Evolutionary conservation across 2,888 invertebrate species (phyloP).

Genomic region (Ophion ellenae): DNA sequence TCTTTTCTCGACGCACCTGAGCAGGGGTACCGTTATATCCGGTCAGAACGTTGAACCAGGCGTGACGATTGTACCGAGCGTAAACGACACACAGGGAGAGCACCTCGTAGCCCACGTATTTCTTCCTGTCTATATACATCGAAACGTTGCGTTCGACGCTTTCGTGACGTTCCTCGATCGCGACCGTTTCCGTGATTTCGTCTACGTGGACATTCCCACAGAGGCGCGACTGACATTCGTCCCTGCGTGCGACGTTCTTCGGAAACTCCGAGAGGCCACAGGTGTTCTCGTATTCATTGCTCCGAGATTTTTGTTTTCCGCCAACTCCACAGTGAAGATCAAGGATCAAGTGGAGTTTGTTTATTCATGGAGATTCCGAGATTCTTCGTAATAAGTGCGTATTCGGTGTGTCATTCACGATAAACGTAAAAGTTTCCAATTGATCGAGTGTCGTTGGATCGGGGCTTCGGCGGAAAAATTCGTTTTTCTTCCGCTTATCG

Average conservation of each 20-base stretch:
- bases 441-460: too few relatives aligned
- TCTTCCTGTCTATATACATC: background rate
- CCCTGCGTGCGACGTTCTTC: background rate
- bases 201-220: conserved; percentile 35
- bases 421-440: too few relatives aligned
- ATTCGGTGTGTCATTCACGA: too few relatives aligned
- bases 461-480: too few relatives aligned
- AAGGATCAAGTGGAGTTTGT: too few relatives aligned
- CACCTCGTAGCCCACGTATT: background rate
- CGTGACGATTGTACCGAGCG: background rate
- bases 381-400: too few relatives aligned
- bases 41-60: conserved; percentile 75
- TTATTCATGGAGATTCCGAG: too few relatives aligned
- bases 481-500: too few relatives aligned
- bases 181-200: background rate
- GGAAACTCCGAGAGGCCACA: background rate
- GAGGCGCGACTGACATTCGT: background rate
- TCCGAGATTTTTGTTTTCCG: background rate
- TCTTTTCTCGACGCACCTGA: conserved; percentile 49
- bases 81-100: conserved; percentile 49
- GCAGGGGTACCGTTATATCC: conserved; percentile 75
- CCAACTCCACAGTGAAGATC: background rate
- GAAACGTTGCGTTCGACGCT: background rate
- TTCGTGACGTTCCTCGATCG: background rate
- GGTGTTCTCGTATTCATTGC: background rate